Conservation (phyloP, 92 coral and sea anemone species). For the Virgularia gustaviana region DNA sequence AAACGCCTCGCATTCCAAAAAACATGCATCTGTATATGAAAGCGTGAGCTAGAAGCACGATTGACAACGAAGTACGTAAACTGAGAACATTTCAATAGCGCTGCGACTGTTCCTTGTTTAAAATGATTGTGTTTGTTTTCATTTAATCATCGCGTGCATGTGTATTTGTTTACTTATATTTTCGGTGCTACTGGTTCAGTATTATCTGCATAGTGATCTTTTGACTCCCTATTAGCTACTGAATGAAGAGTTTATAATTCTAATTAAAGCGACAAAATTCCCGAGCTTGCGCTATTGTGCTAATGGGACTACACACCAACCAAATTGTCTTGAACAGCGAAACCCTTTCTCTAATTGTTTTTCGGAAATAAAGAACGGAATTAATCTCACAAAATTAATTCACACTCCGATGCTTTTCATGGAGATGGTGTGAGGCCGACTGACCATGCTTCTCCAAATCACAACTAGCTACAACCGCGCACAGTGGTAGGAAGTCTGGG, state of each 20-base stretch:
- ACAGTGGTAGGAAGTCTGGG: too few species aligned
- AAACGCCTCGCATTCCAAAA: conserved; percentile 18
- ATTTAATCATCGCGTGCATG: not conserved
- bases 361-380: too few species aligned
- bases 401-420: too few species aligned
- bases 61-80: not conserved
- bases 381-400: too few species aligned
- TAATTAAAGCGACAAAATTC: not conserved
- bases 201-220: not conserved
- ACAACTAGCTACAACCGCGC: too few species aligned
- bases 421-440: too few species aligned
- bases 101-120: too few species aligned
- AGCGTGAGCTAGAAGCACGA: not conserved
- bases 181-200: not conserved
- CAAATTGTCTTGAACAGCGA: not conserved
- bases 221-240: not conserved
- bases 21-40: not conserved
- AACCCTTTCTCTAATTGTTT: not conserved
- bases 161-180: not conserved
- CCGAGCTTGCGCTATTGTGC: not conserved
- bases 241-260: not conserved
- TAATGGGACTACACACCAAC: not conserved
- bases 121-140: conserved; percentile 1
- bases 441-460: too few species aligned
- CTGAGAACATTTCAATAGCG: too few species aligned